Evolutionary conservation across 2,888 invertebrate species (phyloP).

Genomic region (Sinhomidia bicolor): DNA sequence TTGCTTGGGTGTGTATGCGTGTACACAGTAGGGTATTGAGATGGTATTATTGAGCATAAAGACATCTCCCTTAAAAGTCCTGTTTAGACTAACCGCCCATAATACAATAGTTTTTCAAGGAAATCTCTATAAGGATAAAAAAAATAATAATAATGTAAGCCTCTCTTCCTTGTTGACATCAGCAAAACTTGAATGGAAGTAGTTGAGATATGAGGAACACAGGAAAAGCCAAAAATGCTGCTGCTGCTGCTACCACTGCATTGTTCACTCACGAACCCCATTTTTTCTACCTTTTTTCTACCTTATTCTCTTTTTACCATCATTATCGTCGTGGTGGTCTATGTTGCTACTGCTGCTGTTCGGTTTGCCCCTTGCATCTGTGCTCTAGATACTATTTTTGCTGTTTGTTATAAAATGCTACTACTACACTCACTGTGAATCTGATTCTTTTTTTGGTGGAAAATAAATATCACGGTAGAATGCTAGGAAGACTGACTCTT

Average conservation of each 20-base stretch:
- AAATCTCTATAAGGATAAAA: not conserved
- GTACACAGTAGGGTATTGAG: too few relatives aligned
- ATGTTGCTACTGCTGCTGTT: too few relatives aligned
- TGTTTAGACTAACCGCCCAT: not conserved
- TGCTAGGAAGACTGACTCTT: too few relatives aligned
- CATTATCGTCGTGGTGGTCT: not conserved
- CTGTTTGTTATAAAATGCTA: too few relatives aligned
- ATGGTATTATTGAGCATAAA: not conserved
- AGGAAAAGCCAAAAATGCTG: not conserved
- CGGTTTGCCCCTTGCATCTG: not conserved
- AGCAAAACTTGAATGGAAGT: slow-evolving; percentile 38
- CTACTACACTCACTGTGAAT: too few relatives aligned
- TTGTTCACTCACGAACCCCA: slow-evolving; percentile 3
- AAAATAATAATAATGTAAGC: too few relatives aligned
- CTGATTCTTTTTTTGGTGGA: too few relatives aligned
- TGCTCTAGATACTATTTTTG: not conserved
- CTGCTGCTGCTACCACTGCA: not conserved
- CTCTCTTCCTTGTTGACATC: slow-evolving; percentile 23
- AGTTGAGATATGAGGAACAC: slow-evolving; percentile 39
- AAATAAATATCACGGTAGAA: too few relatives aligned
- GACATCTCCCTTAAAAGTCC: not conserved
- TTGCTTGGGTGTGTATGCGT: not conserved
- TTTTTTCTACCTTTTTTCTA: not conserved
- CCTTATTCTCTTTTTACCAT: not conserved
- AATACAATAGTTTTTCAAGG: not conserved